Evolutionary conservation across 2,797 vertebrate genomes (phyloP).

Genomic region (Channallabes apus): DNA sequence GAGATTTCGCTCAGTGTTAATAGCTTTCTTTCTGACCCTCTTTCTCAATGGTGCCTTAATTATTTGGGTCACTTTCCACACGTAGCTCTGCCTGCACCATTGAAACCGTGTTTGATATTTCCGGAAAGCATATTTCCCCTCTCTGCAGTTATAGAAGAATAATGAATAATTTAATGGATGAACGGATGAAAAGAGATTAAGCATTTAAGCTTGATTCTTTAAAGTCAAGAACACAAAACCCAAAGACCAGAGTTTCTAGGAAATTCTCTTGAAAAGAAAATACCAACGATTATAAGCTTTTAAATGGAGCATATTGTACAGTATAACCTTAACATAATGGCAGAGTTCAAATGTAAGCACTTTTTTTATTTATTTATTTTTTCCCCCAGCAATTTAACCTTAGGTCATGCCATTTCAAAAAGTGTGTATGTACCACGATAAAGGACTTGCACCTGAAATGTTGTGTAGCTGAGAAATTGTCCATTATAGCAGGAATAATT

Average conservation of each 20-base stretch:
- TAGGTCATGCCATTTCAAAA: not conserved
- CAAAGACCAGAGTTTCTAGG: not conserved
- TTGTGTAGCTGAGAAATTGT: not conserved
- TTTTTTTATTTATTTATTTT: not conserved
- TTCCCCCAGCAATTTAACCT: not conserved
- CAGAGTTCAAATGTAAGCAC: too few species aligned
- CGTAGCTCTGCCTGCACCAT: constrained; percentile 17
- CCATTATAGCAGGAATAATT: not conserved
- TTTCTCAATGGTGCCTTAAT: constrained; percentile 20
- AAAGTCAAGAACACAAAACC: not conserved
- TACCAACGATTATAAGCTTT: constrained; percentile 2
- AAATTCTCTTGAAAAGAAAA: constrained; percentile 7
- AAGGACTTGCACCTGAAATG: too few species aligned
- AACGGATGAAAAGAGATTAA: constrained; percentile 27
- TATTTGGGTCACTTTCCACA: constrained; percentile 34
- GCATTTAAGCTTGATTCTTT: constrained; percentile 19
- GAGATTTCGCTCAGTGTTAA: constrained; percentile 19
- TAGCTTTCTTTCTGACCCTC: constrained; percentile 19
- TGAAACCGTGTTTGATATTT: constrained; percentile 28
- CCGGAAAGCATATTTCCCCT: constrained; percentile 13
- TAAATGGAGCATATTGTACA: not conserved
- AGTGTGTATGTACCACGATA: too few species aligned
- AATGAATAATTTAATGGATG: constrained; percentile 24
- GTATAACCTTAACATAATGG: not conserved
- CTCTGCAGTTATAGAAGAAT: constrained; percentile 16